Evolutionary conservation across 2,113 vertebrate species (phyloP), one percentile per base, ranked within the genome.

Genomic region (Salvelinus sp.): DNA sequence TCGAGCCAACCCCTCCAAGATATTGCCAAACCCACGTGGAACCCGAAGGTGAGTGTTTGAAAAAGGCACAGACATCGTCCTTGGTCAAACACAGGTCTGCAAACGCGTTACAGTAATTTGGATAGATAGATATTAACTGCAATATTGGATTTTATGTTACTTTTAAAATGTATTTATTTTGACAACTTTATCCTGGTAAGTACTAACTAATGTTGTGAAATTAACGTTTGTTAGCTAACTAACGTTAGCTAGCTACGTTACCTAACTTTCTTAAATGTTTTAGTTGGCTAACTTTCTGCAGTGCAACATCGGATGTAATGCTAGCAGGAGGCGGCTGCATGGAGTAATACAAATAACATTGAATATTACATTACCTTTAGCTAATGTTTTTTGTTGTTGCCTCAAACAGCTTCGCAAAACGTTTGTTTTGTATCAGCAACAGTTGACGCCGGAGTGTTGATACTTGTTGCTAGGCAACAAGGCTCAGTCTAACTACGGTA

Each of bases 1-100:
- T 14, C 90, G 85, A 0, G 88, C 87, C 73, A 99, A 91, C 1
- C 95, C 95, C 87, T 96, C 96, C 74, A 98, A 88, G 72, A 98
- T 78, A 77, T 90, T 91, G 18, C 84, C 91, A 82, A 99, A 97
- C 30, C 96, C 97, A 73, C 85, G 87, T 0, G 97, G 97, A 72
- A 96, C 91, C 69, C 94, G 92, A 79, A 95, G 90, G 70, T 85
- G 85, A 75, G 91, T 94, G 87, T 92, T 95, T 76, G 94, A 94
- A 82, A 93, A 93, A n/a, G 95, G 93, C 66, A 44, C 38, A 23
- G 96, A 86, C 97, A 97, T 94, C 66, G 90, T 28, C 4, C 58
- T 58, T 62, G 58, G 58, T 62, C n/a, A 22, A 54, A 54, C 3
- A 28, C 4, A 23, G 33, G 44, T 28, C 22, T 6, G 5, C 12